Evolutionary conservation across 1,140 invertebrate species (phyloP).

Genomic region (Mesaphorura yosii): DNA sequence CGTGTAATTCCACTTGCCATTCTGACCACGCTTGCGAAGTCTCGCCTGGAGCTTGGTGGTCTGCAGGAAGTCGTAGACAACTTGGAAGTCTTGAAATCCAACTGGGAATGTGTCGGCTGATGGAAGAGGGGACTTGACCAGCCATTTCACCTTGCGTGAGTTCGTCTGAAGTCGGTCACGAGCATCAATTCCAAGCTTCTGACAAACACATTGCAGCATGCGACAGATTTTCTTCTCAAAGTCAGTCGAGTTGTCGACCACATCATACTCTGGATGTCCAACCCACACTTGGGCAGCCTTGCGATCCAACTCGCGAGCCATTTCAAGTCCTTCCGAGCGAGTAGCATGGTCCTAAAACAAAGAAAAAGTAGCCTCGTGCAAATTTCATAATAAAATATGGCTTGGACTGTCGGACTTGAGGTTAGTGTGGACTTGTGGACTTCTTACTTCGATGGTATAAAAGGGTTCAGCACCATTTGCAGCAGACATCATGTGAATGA

Average conservation of each 20-base stretch:
- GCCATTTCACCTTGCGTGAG: conserved; percentile 85
- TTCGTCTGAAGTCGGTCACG: conserved; percentile 79
- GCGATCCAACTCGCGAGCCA: conserved; percentile 74
- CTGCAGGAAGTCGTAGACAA: conserved; percentile 94
- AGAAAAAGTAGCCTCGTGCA: not conserved
- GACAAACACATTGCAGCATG: conserved; percentile 85
- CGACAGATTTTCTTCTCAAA: conserved; percentile 93
- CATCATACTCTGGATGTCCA: conserved; percentile 97
- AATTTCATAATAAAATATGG: too few relatives aligned
- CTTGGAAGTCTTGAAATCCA: conserved; percentile 86
- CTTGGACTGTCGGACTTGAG: too few relatives aligned
- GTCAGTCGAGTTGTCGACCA: conserved; percentile 93
- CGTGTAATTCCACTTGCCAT: conserved; percentile 45
- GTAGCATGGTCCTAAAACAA: conserved; percentile 57
- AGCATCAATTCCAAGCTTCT: conserved; percentile 86
- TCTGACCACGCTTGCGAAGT: conserved; percentile 86
- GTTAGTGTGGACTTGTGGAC: too few relatives aligned
- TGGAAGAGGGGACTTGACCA: conserved; percentile 61
- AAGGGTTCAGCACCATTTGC: conserved; percentile 95
- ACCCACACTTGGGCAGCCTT: conserved; percentile 90
- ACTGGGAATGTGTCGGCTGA: conserved; percentile 65
- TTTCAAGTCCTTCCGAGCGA: conserved; percentile 73
- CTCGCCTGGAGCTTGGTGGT: conserved; percentile 82
- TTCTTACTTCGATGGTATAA: conserved; percentile 66
- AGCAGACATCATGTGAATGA: conserved; percentile 89